A percentile compares a stretch with the other conserved stretches of the same genome.
Evolutionary conservation across 2,113 vertebrate genomes (phyloP).

Genomic region (Cavia aperea): DNA sequence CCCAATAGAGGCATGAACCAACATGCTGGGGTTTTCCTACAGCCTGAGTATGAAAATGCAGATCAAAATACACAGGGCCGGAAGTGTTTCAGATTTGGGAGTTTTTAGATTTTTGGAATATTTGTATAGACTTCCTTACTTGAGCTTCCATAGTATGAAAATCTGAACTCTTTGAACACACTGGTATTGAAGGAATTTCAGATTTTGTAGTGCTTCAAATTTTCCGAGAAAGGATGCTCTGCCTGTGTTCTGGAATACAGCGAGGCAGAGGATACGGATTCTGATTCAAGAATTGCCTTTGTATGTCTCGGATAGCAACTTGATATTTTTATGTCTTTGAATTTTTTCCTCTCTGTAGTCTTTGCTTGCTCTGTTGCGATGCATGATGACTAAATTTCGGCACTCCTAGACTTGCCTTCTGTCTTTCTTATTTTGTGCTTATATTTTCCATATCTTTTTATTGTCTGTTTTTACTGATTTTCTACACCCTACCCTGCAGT

Average conservation of each 20-base stretch:
- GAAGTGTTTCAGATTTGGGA: too few species aligned
- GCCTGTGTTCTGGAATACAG: too few species aligned
- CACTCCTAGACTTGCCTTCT: neutral
- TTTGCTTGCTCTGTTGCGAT: neutral
- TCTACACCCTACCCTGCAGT: neutral
- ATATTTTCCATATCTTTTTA: neutral
- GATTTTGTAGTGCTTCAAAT: neutral
- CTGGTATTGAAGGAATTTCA: too few species aligned
- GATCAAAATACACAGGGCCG: neutral
- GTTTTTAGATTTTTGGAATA: neutral
- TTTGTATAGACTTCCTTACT: neutral
- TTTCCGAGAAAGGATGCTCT: neutral
- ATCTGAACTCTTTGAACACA: neutral
- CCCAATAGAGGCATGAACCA: accelerated
- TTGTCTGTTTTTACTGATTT: neutral
- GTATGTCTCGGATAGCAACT: neutral
- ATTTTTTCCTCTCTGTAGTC: neutral
- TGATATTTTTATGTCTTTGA: neutral
- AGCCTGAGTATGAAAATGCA: neutral
- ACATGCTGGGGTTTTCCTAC: neutral
- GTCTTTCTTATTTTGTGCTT: neutral
- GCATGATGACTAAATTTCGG: neutral
- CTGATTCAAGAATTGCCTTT: neutral
- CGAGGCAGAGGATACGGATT: neutral
- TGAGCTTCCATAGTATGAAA: neutral